Percentiles rank a stretch among this genome's conserved stretches.
phyloP scores from a whole-genome alignment of 2,888 invertebrate genomes.

The Patella pellucida region DNA sequence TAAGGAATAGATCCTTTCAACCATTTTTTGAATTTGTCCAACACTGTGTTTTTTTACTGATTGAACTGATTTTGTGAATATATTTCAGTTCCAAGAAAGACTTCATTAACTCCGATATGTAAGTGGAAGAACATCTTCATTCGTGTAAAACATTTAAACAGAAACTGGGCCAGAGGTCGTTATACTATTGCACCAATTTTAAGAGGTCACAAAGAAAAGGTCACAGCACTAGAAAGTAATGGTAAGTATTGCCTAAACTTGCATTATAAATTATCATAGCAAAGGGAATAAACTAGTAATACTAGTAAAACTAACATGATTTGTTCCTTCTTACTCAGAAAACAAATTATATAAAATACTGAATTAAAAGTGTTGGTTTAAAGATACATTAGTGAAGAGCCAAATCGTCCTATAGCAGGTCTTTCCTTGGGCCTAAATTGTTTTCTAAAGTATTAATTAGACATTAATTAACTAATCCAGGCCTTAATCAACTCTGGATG shows the following conservation, averaged over 20 bases:
- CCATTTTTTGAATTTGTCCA: background rate
- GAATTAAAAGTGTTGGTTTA: too few species aligned
- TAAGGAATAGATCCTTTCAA: background rate
- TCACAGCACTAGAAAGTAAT: conserved; percentile 62
- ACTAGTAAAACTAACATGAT: too few species aligned
- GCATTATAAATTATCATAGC: too few species aligned
- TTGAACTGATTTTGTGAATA: background rate
- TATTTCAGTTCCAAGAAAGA: conserved; percentile 52
- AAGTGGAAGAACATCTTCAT: conserved; percentile 65
- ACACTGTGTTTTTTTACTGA: background rate
- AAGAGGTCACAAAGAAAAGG: conserved; percentile 61
- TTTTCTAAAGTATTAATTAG: too few species aligned
- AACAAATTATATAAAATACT: too few species aligned
- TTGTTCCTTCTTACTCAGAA: too few species aligned
- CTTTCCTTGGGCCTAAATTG: too few species aligned
- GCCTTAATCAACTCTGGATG: too few species aligned
- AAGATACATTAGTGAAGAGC: too few species aligned
- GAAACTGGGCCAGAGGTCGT: conserved; percentile 62
- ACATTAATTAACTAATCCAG: too few species aligned
- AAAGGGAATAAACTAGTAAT: too few species aligned
- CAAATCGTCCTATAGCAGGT: too few species aligned
- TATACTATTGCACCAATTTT: conserved; percentile 59
- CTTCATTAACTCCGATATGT: conserved; percentile 54
- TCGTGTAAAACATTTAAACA: conserved; percentile 54
- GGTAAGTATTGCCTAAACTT: conserved; percentile 40